Conservation (phyloP, 2,888 invertebrate species). For the Scrobipalpa costella region DNA sequence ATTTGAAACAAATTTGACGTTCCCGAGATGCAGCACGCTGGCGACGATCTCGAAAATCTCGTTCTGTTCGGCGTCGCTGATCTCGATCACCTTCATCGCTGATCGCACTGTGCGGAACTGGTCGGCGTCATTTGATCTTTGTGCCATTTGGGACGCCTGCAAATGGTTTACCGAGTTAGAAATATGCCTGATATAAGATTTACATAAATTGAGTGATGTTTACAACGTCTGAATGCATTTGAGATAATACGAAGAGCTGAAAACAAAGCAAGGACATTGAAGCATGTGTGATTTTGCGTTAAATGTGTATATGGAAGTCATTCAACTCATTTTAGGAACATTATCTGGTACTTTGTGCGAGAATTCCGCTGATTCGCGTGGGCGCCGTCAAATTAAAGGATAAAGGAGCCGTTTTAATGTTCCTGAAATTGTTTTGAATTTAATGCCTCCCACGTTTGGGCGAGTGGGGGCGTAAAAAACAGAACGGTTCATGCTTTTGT, state of each 20-base stretch:
- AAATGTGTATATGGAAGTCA: no score
- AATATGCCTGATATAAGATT: not conserved
- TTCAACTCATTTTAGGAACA: not conserved
- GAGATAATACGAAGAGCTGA: no score
- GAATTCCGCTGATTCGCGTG: not conserved
- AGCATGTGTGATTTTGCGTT: no score
- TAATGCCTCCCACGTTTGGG: no score
- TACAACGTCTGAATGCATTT: no score
- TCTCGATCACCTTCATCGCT: constrained; percentile 90
- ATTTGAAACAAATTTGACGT: constrained; percentile 88
- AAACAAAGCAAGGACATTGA: no score
- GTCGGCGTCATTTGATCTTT: constrained; percentile 80
- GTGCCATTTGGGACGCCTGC: constrained; percentile 55
- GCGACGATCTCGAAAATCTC: constrained; percentile 92
- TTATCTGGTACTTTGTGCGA: not conserved
- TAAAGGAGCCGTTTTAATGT: not conserved
- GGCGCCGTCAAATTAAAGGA: constrained; percentile 16
- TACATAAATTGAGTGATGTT: not conserved
- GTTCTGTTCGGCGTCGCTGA: constrained; percentile 85
- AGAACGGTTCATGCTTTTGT: no score
- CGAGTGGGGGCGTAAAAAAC: no score
- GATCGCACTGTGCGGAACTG: constrained; percentile 86
- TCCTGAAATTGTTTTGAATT: no score
- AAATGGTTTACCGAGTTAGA: not conserved
- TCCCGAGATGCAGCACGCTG: constrained; percentile 92